phyloP scores from a whole-genome alignment of 2,113 vertebrate species.

The Anoura caudifer region DNA sequence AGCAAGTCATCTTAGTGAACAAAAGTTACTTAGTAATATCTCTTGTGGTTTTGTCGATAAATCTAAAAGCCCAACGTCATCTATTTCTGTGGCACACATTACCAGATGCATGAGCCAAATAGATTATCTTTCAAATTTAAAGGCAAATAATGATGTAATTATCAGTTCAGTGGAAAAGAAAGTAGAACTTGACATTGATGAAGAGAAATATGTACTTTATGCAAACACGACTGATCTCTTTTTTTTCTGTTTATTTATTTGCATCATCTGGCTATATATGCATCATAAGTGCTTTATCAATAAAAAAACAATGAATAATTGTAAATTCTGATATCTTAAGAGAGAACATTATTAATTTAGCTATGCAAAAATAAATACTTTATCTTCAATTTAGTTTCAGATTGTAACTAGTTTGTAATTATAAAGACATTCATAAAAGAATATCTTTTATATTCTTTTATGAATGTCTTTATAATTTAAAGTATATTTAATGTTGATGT shows the following conservation, averaged over 20 bases:
- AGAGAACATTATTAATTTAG: neutral
- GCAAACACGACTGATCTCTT: conserved; percentile 13
- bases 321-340: neutral
- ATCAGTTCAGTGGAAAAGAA: conserved; percentile 62
- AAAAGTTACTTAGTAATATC: conserved; percentile 1
- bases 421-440: too few relatives aligned
- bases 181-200: conserved; percentile 62
- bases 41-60: conserved; percentile 50
- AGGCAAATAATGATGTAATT: conserved; percentile 68
- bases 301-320: neutral
- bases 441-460: too few relatives aligned
- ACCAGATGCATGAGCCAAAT: conserved; percentile 55
- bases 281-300: neutral
- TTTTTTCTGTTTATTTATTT: neutral
- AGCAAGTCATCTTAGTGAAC: neutral
- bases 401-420: neutral
- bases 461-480: neutral
- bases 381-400: neutral
- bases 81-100: conserved; percentile 58
- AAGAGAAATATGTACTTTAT: conserved; percentile 56
- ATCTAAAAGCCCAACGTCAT: conserved; percentile 45
- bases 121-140: conserved; percentile 66
- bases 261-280: neutral
- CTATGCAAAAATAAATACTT: neutral
- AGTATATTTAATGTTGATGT: neutral